Percentiles rank a stretch among this genome's conserved stretches.
Evolutionary conservation across 2,888 invertebrate species (phyloP).

Genomic region (Dryocosmus kuriphilus): DNA sequence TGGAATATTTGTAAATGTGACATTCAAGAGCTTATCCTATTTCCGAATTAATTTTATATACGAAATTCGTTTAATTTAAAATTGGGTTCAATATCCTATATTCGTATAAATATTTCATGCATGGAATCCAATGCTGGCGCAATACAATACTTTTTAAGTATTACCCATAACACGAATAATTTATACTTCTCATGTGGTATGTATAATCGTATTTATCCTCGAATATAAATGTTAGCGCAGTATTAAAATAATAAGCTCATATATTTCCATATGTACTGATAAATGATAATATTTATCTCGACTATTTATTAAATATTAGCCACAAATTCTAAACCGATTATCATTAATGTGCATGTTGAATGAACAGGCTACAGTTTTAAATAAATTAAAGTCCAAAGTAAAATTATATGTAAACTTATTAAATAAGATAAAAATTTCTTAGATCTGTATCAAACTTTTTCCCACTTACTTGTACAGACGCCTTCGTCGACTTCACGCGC

Average conservation of each 20-base stretch:
- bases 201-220: background rate
- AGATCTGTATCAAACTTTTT: no score
- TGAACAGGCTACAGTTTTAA: background rate
- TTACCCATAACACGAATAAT: background rate
- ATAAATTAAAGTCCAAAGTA: background rate
- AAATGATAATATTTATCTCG: background rate
- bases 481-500: constrained; percentile 74
- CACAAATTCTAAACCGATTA: background rate
- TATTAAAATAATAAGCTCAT: background rate
- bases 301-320: background rate
- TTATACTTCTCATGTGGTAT: background rate
- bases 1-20: constrained; percentile 1
- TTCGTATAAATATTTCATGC: no score
- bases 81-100: background rate
- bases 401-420: no score
- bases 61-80: background rate
- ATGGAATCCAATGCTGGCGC: no score
- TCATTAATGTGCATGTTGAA: background rate
- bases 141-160: background rate
- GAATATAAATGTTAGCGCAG: background rate
- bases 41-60: background rate
- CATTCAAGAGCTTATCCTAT: background rate
- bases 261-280: background rate
- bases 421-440: no score
- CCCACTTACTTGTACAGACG: constrained; percentile 74